Conservation (phyloP, 1,140 invertebrate genomes). For the Palaemon carinicauda region DNA sequence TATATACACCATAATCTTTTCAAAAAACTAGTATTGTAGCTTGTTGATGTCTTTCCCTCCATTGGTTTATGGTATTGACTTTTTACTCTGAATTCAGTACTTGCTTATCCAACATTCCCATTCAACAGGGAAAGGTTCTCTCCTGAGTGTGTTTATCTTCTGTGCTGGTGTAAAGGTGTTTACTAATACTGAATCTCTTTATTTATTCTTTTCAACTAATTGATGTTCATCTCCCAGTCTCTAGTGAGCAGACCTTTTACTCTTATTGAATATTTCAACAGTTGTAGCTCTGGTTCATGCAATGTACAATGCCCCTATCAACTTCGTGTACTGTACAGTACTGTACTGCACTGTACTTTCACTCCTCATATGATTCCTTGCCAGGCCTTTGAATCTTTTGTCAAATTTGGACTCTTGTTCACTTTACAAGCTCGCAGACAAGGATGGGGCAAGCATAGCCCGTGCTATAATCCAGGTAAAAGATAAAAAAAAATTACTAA, state of each 20-base stretch:
- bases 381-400: not conserved
- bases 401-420: conserved; percentile 5
- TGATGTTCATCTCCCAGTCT: not conserved
- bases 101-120: not conserved
- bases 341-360: no score
- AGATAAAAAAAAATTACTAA: not conserved
- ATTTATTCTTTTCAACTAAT: conserved; percentile 9
- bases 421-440: conserved; percentile 54
- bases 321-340: no score
- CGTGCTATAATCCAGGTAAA: conserved; percentile 60
- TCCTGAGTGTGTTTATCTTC: not conserved
- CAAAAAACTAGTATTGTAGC: not conserved
- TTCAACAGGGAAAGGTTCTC: conserved; percentile 15
- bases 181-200: conserved; percentile 7
- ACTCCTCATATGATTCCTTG: no score
- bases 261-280: no score
- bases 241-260: conserved; percentile 35
- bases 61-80: not conserved
- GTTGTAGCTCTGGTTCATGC: no score
- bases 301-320: no score
- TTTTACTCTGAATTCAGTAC: not conserved
- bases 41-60: not conserved
- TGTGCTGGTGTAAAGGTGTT: conserved; percentile 27
- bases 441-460: conserved; percentile 56
- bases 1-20: not conserved